phyloP scores from a whole-genome alignment of 2,113 vertebrate genomes.

The Paramormyrops kingsleyae region DNA sequence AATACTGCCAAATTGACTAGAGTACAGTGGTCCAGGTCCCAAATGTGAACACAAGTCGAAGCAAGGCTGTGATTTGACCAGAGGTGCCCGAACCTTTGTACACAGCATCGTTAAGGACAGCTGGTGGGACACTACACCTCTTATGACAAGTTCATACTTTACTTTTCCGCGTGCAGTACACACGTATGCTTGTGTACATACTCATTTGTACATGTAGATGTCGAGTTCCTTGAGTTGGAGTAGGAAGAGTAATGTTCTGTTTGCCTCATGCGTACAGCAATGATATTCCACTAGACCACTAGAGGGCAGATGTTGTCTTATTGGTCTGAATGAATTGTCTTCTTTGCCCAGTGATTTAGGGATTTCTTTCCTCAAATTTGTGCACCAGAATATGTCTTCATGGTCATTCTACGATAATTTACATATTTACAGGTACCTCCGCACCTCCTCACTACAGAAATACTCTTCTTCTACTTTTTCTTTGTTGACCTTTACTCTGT shows the following conservation, averaged over 20 bases:
- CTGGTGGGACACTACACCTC: neutral
- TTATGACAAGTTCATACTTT: neutral
- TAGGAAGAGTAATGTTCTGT: neutral
- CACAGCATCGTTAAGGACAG: neutral
- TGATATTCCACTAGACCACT: neutral
- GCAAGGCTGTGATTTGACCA: neutral
- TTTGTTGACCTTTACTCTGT: neutral
- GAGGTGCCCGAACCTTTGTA: neutral
- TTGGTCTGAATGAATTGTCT: neutral
- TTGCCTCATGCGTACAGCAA: neutral
- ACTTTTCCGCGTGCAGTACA: neutral
- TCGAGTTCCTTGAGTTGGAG: neutral
- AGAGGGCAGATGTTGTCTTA: neutral
- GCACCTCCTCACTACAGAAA: neutral
- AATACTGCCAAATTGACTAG: too few species aligned
- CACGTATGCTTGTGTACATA: neutral
- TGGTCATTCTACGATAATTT: neutral
- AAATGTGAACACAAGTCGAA: too few species aligned
- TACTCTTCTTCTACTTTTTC: neutral
- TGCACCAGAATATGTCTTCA: neutral
- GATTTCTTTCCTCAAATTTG: neutral
- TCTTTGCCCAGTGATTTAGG: neutral
- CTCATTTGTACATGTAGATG: neutral
- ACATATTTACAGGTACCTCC: neutral
- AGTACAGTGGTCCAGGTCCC: too few species aligned